These are phyloP conservation scores for Drosophila nasuta DNA, from an alignment of 1,140 invertebrate species.

Conservation along the genomic window DNA sequence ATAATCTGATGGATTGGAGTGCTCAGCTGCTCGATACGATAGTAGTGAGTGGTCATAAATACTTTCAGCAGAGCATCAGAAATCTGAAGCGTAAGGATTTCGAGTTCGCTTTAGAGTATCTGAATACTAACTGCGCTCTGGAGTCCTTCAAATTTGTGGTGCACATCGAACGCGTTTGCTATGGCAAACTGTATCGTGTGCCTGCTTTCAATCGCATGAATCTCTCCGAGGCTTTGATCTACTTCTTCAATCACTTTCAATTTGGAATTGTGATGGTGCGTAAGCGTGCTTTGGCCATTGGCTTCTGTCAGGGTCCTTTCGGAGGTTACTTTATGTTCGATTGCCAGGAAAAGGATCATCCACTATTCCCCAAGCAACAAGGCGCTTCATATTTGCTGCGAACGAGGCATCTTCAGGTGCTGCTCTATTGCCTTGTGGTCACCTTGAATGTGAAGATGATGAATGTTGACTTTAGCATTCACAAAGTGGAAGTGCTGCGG, in stretches of 20 bases:
- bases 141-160: conserved; percentile 87
- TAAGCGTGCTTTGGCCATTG: conserved; percentile 86
- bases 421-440: conserved; percentile 87
- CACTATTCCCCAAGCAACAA: conserved; percentile 86
- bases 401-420: conserved; percentile 87
- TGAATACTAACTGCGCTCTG: conserved; percentile 85
- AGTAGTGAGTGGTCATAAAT: conserved; percentile 86
- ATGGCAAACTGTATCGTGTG: conserved; percentile 87
- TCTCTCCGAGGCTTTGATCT: conserved; percentile 87
- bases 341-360: conserved; percentile 87
- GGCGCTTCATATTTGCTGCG: conserved; percentile 87
- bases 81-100: conserved; percentile 85
- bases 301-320: conserved; percentile 84
- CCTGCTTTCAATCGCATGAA: conserved; percentile 86
- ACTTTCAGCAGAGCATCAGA: conserved; percentile 86
- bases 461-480: conserved; percentile 64
- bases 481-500: conserved; percentile 77
- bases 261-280: conserved; percentile 86
- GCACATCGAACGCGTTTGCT: conserved; percentile 86
- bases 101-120: conserved; percentile 86
- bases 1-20: conserved; percentile 87
- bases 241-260: conserved; percentile 86
- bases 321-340: conserved; percentile 88
- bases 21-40: conserved; percentile 87
- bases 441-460: conserved; percentile 85